Evolutionary conservation across 2,797 vertebrate species (phyloP).

Genomic region (Myotis planiceps): DNA sequence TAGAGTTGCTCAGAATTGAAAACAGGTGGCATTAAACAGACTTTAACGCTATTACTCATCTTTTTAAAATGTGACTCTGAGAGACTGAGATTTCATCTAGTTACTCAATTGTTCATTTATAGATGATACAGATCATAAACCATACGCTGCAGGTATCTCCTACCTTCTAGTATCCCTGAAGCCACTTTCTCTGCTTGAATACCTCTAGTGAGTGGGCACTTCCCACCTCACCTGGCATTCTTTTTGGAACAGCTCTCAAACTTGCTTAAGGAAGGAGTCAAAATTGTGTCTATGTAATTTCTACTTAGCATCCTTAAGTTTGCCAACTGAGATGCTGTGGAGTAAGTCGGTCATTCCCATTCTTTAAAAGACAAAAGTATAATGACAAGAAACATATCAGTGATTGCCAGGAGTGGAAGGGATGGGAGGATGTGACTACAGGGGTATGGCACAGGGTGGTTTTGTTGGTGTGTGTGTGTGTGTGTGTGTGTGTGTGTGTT

Average conservation of each 20-base stretch:
- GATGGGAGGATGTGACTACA: background rate
- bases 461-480: background rate
- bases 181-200: background rate
- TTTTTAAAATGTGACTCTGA: background rate
- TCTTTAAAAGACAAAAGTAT: background rate
- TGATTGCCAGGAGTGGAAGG: background rate
- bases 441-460: background rate
- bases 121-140: background rate
- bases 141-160: background rate
- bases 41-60: background rate
- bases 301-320: background rate
- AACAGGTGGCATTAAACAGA: slow-evolving; percentile 17
- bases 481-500: no score
- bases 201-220: background rate
- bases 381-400: background rate
- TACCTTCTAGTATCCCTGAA: background rate
- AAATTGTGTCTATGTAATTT: background rate
- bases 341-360: background rate
- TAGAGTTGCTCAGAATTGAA: slow-evolving; percentile 46
- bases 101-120: background rate
- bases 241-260: background rate
- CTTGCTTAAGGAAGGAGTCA: background rate
- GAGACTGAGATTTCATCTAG: background rate
- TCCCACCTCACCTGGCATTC: background rate
- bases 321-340: background rate